Conservation (phyloP, 2,113 vertebrate genomes). For the Miniopterus natalensis region DNA sequence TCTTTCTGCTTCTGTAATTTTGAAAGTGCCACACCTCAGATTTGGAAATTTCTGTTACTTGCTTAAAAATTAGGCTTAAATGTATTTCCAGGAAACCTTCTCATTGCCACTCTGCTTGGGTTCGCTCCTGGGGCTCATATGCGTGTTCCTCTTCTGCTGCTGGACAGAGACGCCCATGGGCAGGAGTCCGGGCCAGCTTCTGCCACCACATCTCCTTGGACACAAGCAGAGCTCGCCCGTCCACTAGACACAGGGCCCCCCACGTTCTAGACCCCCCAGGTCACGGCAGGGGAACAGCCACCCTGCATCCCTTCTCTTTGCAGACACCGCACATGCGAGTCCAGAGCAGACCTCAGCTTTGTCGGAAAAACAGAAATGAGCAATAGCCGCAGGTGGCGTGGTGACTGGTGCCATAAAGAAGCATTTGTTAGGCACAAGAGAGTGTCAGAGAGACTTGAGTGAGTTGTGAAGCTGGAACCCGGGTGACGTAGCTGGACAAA, state of each 20-base stretch:
- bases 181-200: background rate
- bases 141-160: background rate
- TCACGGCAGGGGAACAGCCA: background rate
- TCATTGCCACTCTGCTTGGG: background rate
- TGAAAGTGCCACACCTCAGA: background rate
- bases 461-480: background rate
- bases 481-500: background rate
- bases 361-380: slow-evolving; percentile 19
- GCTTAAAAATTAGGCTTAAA: slow-evolving; percentile 26
- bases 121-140: background rate
- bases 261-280: background rate
- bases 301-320: slow-evolving; percentile 1
- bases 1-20: background rate
- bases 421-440: background rate
- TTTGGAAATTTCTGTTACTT: background rate
- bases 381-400: slow-evolving; percentile 26
- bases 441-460: background rate
- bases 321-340: background rate
- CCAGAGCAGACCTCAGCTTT: slow-evolving; percentile 27
- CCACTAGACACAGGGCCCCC: background rate
- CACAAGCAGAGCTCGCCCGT: background rate
- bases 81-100: background rate
- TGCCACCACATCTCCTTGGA: background rate
- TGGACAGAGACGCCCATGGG: rapidly evolving
- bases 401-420: background rate